phyloP scores from a whole-genome alignment of 2,888 invertebrate genomes.

The Axea sp. region DNA sequence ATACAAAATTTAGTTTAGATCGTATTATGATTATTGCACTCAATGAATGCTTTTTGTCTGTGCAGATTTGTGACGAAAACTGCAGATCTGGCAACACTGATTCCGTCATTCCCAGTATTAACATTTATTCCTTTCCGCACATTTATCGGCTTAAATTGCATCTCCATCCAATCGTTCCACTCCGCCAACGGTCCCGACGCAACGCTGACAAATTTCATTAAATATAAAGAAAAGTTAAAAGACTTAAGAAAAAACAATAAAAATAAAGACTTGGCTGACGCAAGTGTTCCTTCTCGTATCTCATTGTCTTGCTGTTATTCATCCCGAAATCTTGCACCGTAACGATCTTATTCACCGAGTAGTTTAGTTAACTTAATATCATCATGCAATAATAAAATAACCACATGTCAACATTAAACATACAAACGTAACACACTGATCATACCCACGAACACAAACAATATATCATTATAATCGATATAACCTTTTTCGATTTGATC shows the following conservation, averaged over 20 bases:
- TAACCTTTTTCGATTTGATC: not conserved
- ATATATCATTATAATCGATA: not conserved
- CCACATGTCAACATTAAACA: constrained; percentile 14
- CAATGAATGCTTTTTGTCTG: constrained; percentile 58
- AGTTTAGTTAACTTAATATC: constrained; percentile 38
- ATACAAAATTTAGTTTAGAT: constrained; percentile 19
- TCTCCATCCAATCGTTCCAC: constrained; percentile 70
- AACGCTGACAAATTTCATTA: constrained; percentile 70
- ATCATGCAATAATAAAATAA: constrained; percentile 44
- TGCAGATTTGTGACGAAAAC: constrained; percentile 60
- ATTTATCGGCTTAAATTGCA: constrained; percentile 48
- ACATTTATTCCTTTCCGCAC: constrained; percentile 28
- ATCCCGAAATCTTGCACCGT: constrained; percentile 66
- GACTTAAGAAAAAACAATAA: constrained; percentile 34
- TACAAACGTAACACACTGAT: constrained; percentile 2
- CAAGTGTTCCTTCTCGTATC: constrained; percentile 61
- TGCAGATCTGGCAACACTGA: constrained; percentile 58
- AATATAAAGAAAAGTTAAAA: constrained; percentile 59
- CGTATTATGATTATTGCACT: constrained; percentile 29
- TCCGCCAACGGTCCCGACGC: constrained; percentile 78
- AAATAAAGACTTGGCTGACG: constrained; percentile 55
- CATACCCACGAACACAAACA: not conserved
- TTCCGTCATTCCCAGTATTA: constrained; percentile 41
- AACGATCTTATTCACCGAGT: constrained; percentile 49
- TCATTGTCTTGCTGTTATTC: constrained; percentile 65